These are phyloP conservation scores for Gerris lacustris DNA, from an alignment of 2,888 invertebrate species.

Conservation along the genomic window DNA sequence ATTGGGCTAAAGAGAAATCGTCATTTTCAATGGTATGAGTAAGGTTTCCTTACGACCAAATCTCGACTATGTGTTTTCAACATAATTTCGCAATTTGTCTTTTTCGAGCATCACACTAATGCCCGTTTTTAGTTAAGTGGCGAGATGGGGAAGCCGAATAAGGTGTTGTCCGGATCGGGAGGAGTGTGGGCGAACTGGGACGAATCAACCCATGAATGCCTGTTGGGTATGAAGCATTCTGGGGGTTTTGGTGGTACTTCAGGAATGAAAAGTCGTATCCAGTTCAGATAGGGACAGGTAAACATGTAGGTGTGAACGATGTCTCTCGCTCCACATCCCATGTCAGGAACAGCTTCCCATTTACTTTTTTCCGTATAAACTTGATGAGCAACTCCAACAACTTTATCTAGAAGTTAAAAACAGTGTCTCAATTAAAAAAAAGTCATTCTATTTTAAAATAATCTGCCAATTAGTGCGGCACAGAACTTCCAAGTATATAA, in stretches of 20 bases:
- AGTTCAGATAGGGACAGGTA: conserved; percentile 27
- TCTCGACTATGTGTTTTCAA: no score
- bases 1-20: no score
- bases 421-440: no score
- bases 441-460: no score
- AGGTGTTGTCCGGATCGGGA: neutral
- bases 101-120: no score
- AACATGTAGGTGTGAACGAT: conserved; percentile 29
- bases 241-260: conserved; percentile 23
- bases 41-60: no score
- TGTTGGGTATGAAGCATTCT: conserved; percentile 21
- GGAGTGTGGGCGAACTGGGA: neutral
- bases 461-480: no score
- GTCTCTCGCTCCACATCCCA: conserved; percentile 25
- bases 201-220: neutral
- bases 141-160: neutral
- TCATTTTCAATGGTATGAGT: no score
- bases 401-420: conserved; percentile 20
- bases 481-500: no score
- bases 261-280: conserved; percentile 23
- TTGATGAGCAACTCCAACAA: conserved; percentile 28
- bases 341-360: conserved; percentile 21
- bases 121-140: no score
- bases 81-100: no score
- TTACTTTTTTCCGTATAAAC: conserved; percentile 26